Conservation (phyloP, 1,140 invertebrate genomes). For the Alviniconcha marisindica region DNA sequence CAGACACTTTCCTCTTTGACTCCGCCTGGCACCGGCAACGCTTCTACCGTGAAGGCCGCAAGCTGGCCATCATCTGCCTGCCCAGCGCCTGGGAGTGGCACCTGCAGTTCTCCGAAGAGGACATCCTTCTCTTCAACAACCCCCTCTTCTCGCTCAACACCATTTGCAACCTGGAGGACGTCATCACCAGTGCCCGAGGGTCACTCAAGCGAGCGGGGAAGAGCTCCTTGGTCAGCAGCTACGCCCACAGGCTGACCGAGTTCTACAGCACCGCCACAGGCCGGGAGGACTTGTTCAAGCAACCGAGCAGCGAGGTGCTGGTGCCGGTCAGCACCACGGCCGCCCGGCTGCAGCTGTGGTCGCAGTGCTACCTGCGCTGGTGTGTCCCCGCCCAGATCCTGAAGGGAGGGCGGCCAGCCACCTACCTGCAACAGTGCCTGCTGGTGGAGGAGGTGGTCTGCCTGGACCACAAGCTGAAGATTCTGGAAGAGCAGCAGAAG, state of each 20-base stretch:
- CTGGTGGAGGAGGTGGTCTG: constrained; percentile 74
- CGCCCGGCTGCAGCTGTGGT: constrained; percentile 86
- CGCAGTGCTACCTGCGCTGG: constrained; percentile 93
- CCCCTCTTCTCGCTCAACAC: constrained; percentile 66
- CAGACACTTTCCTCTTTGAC: constrained; percentile 95
- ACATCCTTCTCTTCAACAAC: constrained; percentile 71
- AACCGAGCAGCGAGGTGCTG: constrained; percentile 53
- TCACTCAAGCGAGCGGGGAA: constrained; percentile 34
- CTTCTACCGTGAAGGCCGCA: constrained; percentile 74
- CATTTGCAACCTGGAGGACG: constrained; percentile 41
- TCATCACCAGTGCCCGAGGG: constrained; percentile 37
- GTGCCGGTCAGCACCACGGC: constrained; percentile 54
- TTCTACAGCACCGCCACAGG: constrained; percentile 37
- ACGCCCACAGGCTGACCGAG: constrained; percentile 43
- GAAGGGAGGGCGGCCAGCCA: constrained; percentile 84
- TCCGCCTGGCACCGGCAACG: constrained; percentile 75
- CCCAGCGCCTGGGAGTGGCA: constrained; percentile 72
- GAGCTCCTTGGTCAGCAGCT: constrained; percentile 45
- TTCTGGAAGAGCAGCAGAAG: constrained; percentile 42
- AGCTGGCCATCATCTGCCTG: constrained; percentile 52
- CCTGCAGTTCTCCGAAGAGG: constrained; percentile 65
- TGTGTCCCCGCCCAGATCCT: constrained; percentile 88
- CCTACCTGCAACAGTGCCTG: constrained; percentile 78
- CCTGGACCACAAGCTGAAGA: constrained; percentile 63
- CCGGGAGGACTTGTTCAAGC: constrained; percentile 38